These are phyloP conservation scores for Larimichthys polyactis DNA, from an alignment of 2,113 vertebrate species.

Conservation along the genomic window DNA sequence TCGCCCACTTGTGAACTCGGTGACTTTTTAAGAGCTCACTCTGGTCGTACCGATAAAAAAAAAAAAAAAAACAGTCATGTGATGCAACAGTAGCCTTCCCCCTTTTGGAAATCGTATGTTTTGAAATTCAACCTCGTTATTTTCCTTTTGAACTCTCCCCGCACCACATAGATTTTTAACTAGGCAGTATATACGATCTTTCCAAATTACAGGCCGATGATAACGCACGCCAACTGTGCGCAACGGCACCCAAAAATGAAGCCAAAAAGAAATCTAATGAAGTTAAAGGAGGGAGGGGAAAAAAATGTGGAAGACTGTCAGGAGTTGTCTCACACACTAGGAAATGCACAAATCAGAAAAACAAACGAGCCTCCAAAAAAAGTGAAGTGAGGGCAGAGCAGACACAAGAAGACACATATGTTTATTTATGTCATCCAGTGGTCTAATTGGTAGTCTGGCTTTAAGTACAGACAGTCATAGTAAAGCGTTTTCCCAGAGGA, in stretches of 20 bases:
- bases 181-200: not conserved
- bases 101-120: slow-evolving; percentile 62
- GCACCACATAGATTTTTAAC: not conserved
- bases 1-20: slow-evolving; percentile 82
- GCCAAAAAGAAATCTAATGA: not conserved
- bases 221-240: not conserved
- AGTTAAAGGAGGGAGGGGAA: rapidly evolving
- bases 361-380: not conserved
- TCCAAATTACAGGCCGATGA: not conserved
- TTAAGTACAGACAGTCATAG: not conserved
- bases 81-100: slow-evolving; percentile 47
- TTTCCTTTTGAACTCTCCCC: slow-evolving; percentile 34
- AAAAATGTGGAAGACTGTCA: not conserved
- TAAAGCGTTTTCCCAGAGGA: not conserved
- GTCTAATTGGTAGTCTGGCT: slow-evolving; percentile 8
- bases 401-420: not conserved
- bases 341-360: not conserved
- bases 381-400: not conserved
- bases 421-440: slow-evolving; percentile 25
- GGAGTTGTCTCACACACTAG: not conserved
- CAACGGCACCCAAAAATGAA: not conserved
- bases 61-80: slow-evolving; percentile 44
- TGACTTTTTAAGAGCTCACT: slow-evolving; percentile 74
- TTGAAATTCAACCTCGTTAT: slow-evolving; percentile 52
- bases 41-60: slow-evolving; percentile 67